Percentiles rank a stretch among this genome's conserved stretches.
Conservation (phyloP, 1,140 invertebrate genomes). For the Drosophila bocki region DNA sequence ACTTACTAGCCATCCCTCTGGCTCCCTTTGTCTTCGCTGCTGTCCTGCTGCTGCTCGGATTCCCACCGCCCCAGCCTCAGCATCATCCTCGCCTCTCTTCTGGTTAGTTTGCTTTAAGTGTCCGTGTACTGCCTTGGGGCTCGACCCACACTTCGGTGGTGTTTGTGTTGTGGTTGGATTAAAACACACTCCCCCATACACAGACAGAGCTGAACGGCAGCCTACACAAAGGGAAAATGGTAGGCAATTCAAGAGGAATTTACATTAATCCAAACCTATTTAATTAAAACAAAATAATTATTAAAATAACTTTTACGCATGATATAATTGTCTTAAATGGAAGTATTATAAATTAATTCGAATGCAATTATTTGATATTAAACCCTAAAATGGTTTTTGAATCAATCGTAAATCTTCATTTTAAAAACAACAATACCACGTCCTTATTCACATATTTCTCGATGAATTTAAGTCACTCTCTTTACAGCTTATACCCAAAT, state of each 20-base stretch:
- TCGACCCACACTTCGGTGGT: slow-evolving; percentile 33
- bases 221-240: neutral
- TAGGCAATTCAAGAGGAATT: neutral
- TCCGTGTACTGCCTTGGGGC: slow-evolving; percentile 60
- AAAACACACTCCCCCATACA: slow-evolving; percentile 39
- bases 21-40: slow-evolving; percentile 1
- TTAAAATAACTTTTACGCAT: too few relatives aligned
- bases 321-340: too few relatives aligned
- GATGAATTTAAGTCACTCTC: neutral
- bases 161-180: slow-evolving; percentile 67
- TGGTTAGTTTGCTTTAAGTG: slow-evolving; percentile 78
- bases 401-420: too few relatives aligned
- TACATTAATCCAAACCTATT: neutral
- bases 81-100: slow-evolving; percentile 10
- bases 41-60: neutral
- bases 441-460: neutral
- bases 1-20: slow-evolving; percentile 39
- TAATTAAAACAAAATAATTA: neutral
- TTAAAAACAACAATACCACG: too few relatives aligned
- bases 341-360: too few relatives aligned
- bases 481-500: neutral
- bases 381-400: too few relatives aligned
- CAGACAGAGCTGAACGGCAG: neutral
- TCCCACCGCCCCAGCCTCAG: neutral
- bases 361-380: too few relatives aligned